Base-by-base conservation (phyloP, 1,140 invertebrate genomes). In the Drosophila burlai region DNA sequence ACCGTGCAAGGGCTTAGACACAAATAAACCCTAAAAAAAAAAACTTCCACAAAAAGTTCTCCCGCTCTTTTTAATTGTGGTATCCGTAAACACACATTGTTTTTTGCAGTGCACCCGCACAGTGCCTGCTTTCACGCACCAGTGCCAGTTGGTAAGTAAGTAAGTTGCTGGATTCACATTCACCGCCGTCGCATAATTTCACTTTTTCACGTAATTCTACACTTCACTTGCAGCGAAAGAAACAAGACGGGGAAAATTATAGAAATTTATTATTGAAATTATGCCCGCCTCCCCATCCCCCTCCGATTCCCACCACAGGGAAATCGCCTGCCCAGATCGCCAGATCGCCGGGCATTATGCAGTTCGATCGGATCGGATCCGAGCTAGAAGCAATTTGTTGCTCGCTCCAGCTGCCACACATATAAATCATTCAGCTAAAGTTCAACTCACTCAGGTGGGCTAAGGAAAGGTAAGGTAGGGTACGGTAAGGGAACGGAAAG, bases 171-270 rank as follows among this genome's bases (percentile, higher is more conserved):
- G 66, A 75, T 75, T 78, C 68, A 76, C 63, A 64, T 78, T 78
- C 82, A 49, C 67, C 40, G 76, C 54, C 61, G 80, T 76, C 79
- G 75, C 77, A 90, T 89, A 89, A 89, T 89, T 89, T 89, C 85
- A 89, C 85, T 89, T 89, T 89, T 89, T 90, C 85, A 90, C 81
- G 85, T 89, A 89, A 89, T 89, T 89, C 85, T 85, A 89, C 75
- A 85, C 81, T 90, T 89, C 85, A 89, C 84, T 89, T 89, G 84
- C 77, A 68, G 47, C 80, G 11, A 62, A 69, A 57, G 40, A 59
- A 75, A 82, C 65, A 21, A 77, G 76, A 63, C 66, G 68, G 66
- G 59, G 60, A 59, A 84, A 90, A 85, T 90, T 80, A 84, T 89
- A 84, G 78, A 89, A 81, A 89, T 83, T 89, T 89, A 77, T 87